phyloP scores from a whole-genome alignment of 2,888 invertebrate genomes.

The Thumatha senex region DNA sequence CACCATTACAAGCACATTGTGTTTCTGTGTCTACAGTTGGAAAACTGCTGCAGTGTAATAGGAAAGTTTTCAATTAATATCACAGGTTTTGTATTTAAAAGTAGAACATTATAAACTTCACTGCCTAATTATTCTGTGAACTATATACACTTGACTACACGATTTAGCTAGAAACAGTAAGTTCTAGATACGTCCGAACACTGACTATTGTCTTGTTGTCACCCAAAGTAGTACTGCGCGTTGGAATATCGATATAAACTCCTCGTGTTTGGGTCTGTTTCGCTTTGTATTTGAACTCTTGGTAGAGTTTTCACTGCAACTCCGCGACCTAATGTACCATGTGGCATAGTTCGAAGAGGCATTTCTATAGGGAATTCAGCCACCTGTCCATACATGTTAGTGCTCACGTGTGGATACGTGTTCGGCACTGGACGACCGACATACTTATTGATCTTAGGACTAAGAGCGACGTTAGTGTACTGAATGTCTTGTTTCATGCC shows the following conservation, averaged over 20 bases:
- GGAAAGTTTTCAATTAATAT: conserved; percentile 80
- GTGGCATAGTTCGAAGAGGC: conserved; percentile 77
- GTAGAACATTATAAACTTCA: conserved; percentile 74
- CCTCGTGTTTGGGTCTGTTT: conserved; percentile 82
- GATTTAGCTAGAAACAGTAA: conserved; percentile 81
- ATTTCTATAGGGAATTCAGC: conserved; percentile 81
- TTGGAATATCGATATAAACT: conserved; percentile 86
- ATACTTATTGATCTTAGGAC: conserved; percentile 78
- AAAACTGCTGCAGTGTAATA: conserved; percentile 63
- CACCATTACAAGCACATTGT: conserved; percentile 31
- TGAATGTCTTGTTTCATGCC: conserved; percentile 75
- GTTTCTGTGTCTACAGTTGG: conserved; percentile 59
- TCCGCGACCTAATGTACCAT: conserved; percentile 73
- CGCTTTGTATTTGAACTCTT: conserved; percentile 74
- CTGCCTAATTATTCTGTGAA: conserved; percentile 43
- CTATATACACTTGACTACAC: conserved; percentile 71
- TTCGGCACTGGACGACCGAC: conserved; percentile 77
- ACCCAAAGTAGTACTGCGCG: conserved; percentile 90
- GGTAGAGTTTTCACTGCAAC: conserved; percentile 76
- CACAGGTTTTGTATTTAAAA: conserved; percentile 81
- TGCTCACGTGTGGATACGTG: conserved; percentile 77
- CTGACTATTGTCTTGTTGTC: conserved; percentile 85
- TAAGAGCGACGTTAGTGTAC: conserved; percentile 70
- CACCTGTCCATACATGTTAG: conserved; percentile 80
- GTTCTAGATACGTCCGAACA: conserved; percentile 81